Base-by-base conservation (phyloP, 2,888 invertebrate genomes). In the Drosophila peninsularis region DNA sequence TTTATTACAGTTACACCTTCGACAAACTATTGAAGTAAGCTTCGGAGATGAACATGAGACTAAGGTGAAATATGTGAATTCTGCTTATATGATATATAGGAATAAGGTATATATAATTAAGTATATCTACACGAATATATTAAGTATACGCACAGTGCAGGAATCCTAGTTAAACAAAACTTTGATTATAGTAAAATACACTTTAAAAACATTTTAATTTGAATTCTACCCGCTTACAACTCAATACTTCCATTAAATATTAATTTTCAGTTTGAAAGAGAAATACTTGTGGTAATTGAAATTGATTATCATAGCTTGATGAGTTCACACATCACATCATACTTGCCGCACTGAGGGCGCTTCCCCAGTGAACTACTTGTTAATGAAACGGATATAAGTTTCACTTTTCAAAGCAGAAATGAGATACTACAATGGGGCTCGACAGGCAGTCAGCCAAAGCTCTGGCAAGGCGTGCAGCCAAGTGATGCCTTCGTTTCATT, bases 351-450 rank as follows among this genome's bases (percentile, higher is more conserved):
- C 19, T 19, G 30, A 34, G 58, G 54, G 62, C 36, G 44, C n/a
- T 44, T 14, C 34, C 39, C 42, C 27, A 32, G 27, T 11, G 45
- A 45, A n/a, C 27, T 27, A 10, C 27, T 47, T 69, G 60, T 32
- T 55, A 65, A 63, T 54, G 66, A 70, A 76, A 62, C 50, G 67
- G 63, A 70, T 74, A 80, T 66, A 76, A 70, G 71, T 83, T 86
- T 80, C 78, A 80, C 83, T 82, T 82, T 86, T 50, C 36, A 66
- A 69, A 71, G 78, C 62, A 62, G 70, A 52, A 80, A 67, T 61
- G 54, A 54, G 45, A 64, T 32, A 14, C 24, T 39, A 37, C 14
- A 47, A 27, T 13, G 5, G 34, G 50, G n/a, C 24, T 55, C 32
- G 47, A 11, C 62, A 37, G 44, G 14, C 14, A 42, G 17, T 42